phyloP scores from a whole-genome alignment of 2,797 vertebrate species.

The Otus scops region DNA sequence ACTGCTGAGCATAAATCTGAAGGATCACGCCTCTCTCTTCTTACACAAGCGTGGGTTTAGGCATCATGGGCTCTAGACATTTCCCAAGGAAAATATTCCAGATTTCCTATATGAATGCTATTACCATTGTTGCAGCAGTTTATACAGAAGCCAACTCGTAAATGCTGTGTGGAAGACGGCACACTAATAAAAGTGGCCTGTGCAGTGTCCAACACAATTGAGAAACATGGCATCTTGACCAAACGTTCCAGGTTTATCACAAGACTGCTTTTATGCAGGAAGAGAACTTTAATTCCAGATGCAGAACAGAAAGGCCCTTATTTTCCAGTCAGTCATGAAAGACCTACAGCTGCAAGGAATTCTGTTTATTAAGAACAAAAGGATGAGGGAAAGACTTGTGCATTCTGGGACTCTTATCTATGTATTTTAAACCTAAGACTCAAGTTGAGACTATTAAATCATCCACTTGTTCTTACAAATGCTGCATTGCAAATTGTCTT shows the following conservation, averaged over 20 bases:
- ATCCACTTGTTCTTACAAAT: neutral
- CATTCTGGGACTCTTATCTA: neutral
- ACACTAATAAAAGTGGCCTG: neutral
- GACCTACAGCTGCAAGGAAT: neutral
- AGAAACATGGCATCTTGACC: neutral
- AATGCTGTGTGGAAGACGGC: neutral
- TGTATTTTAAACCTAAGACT: neutral
- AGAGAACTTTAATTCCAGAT: neutral
- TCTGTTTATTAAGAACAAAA: neutral
- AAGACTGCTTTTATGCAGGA: neutral
- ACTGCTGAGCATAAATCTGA: neutral
- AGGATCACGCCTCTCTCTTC: neutral
- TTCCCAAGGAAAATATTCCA: neutral
- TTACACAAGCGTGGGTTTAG: fast-evolving
- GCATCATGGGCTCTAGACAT: neutral
- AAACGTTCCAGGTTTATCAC: neutral
- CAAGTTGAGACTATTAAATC: neutral
- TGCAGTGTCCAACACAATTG: neutral
- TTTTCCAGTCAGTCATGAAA: neutral
- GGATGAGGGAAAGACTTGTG: neutral
- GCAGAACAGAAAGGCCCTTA: neutral
- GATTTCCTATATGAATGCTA: neutral
- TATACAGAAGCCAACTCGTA: neutral
- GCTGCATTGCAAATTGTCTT: neutral
- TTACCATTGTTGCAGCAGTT: neutral